Evolutionary conservation across 1,140 invertebrate species (phyloP), one percentile per base, ranked within the genome.

Genomic region (Atta colombica): DNA sequence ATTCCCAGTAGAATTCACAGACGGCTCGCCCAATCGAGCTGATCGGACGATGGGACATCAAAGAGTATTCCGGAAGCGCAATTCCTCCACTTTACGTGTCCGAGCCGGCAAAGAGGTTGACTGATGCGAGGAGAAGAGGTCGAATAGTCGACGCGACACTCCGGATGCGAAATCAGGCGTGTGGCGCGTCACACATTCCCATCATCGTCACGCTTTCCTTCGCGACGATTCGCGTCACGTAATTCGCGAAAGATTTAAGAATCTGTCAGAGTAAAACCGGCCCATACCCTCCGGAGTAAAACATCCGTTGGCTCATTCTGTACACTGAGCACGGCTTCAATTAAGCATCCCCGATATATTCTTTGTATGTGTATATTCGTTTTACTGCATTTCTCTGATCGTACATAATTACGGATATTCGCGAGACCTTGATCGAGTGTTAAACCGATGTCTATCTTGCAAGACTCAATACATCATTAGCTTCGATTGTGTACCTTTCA

Each of bases 241-340:
- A 84, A 84, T 75, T 84, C 80, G 39, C 55, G n/a, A 84, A 84
- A 75, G 80, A 84, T 84, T 84, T 74, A 84, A 75, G 80, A 61
- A 74, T 75, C 80, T 39, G 80, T 51, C 69, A 28, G 35, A 61
- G 55, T 18, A 75, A 84, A 75, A 58, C 69, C 69, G 55, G 25
- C 3, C 25, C 28, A 49, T 55, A 63, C 25, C 45, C 28, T 58
- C 25, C 55, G 53, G 39, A 60, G 80, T 65, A 61, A 75, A 61
- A 75, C 45, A 58, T 45, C 39, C 55, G 55, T 39, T 31, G 80
- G 12, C 45, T 49, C 55, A 58, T 39, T 84, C 69, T 60, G 69
- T 84, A 84, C 25, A 75, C 69, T n/a, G 14, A 28, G 69, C 69
- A 84, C 80, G 69, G 80, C 80, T 84, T 84, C 69, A 84, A 84